A percentile compares a stretch with the other conserved stretches of the same genome.
These are phyloP conservation scores for Ligdia adustata DNA, from an alignment of 2,888 invertebrate genomes.

Conservation along the genomic window DNA sequence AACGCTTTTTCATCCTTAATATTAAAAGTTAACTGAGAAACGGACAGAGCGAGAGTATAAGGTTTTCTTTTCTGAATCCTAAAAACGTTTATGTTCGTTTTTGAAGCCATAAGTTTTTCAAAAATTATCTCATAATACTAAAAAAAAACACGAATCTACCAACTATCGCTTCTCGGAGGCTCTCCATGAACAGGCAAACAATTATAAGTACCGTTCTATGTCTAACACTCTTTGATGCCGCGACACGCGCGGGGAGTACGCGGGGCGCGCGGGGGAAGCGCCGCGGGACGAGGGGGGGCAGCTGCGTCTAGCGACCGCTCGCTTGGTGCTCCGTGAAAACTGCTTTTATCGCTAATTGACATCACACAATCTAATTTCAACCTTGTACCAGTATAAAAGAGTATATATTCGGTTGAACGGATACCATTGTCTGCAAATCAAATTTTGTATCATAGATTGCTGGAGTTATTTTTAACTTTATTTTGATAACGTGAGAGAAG, in stretches of 20 bases:
- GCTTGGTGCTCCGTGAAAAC: slow-evolving; percentile 69
- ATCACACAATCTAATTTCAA: slow-evolving; percentile 38
- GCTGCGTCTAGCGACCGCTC: slow-evolving; percentile 77
- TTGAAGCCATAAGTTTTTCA: too few relatives aligned
- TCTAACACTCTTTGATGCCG: slow-evolving; percentile 63
- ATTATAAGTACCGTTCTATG: too few relatives aligned
- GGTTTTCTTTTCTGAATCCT: too few relatives aligned
- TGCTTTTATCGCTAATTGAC: slow-evolving; percentile 63
- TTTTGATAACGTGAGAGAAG: not conserved
- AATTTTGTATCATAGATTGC: slow-evolving; percentile 8
- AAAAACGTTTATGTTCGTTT: too few relatives aligned
- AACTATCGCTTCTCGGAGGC: slow-evolving; percentile 10
- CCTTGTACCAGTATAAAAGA: not conserved
- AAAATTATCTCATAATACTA: too few relatives aligned
- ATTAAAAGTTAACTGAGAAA: too few relatives aligned
- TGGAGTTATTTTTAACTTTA: not conserved
- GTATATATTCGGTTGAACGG: slow-evolving; percentile 20
- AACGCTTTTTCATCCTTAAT: too few relatives aligned
- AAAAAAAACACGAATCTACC: not conserved
- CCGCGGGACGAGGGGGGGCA: slow-evolving; percentile 58
- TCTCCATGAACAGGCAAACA: not conserved
- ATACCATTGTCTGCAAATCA: slow-evolving; percentile 13
- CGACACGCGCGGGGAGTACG: slow-evolving; percentile 72
- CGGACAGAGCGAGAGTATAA: too few relatives aligned
- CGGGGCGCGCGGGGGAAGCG: slow-evolving; percentile 50